phyloP scores from a whole-genome alignment of 2,797 vertebrate genomes.

The Muscicapa comitata region DNA sequence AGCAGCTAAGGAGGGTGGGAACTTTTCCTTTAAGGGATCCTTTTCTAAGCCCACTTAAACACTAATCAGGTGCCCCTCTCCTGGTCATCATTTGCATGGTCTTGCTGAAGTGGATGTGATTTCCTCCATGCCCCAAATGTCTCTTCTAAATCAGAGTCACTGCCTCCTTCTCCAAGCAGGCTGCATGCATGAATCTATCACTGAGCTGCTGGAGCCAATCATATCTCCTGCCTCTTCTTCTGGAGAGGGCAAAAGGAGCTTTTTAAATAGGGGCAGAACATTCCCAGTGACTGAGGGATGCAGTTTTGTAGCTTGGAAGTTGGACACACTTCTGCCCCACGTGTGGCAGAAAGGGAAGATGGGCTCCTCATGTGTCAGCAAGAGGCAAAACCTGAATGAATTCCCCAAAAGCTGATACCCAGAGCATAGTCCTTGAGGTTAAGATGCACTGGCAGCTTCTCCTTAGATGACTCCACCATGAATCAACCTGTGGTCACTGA shows the following conservation, averaged over 20 bases:
- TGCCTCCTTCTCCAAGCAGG: background rate
- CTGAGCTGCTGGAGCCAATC: background rate
- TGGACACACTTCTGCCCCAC: background rate
- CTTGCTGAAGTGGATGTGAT: background rate
- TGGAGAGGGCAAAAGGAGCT: background rate
- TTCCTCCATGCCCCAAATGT: background rate
- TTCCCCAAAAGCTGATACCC: background rate
- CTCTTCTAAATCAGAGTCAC: background rate
- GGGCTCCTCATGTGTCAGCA: background rate
- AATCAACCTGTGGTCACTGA: background rate
- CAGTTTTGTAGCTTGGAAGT: rapidly evolving
- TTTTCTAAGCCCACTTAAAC: background rate
- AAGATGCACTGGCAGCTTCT: background rate
- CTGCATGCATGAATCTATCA: background rate
- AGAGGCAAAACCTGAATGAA: background rate
- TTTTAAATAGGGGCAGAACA: background rate
- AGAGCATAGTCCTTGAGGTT: background rate
- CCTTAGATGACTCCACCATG: rapidly evolving
- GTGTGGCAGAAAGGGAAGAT: background rate
- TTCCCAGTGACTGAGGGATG: background rate
- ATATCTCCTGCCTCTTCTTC: background rate
- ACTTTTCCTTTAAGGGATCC: background rate
- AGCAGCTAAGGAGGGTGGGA: background rate
- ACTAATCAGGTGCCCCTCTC: background rate
- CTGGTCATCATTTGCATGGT: background rate